Evolutionary conservation across 2,797 vertebrate genomes (phyloP).

Genomic region (Lagorchestes hirsutus): DNA sequence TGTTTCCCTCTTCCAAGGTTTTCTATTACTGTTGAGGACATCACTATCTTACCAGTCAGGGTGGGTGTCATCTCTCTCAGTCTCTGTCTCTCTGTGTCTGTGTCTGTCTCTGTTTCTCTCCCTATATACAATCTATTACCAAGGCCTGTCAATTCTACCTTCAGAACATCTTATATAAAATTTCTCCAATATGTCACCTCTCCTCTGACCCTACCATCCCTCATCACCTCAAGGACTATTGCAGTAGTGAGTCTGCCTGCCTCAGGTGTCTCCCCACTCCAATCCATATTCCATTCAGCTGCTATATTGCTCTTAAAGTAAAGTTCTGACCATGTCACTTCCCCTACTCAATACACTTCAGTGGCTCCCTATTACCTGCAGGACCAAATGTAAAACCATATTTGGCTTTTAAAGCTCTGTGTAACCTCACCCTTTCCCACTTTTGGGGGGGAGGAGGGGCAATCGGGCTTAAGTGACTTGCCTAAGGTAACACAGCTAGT

Average conservation of each 20-base stretch:
- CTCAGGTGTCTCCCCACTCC: background rate
- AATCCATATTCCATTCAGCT: background rate
- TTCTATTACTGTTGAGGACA: background rate
- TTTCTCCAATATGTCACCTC: background rate
- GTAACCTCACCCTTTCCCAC: background rate
- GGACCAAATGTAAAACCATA: background rate
- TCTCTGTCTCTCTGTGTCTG: background rate
- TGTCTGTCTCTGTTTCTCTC: background rate
- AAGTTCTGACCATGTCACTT: background rate
- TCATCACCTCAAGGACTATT: background rate
- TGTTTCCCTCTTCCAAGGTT: background rate
- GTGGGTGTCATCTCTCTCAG: background rate
- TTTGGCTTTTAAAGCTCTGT: fast-evolving
- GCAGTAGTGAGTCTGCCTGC: too few species aligned
- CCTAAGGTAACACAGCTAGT: too few species aligned
- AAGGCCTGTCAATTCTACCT: background rate
- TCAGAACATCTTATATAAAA: background rate
- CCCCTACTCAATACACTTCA: background rate
- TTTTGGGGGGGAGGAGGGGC: background rate
- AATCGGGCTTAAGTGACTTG: background rate
- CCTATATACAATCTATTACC: too few species aligned
- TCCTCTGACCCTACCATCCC: fast-evolving
- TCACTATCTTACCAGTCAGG: background rate
- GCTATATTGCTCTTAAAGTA: background rate
- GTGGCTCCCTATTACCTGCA: background rate